Base-by-base conservation (phyloP, 1,140 invertebrate genomes). In the Trichonephila clavata region DNA sequence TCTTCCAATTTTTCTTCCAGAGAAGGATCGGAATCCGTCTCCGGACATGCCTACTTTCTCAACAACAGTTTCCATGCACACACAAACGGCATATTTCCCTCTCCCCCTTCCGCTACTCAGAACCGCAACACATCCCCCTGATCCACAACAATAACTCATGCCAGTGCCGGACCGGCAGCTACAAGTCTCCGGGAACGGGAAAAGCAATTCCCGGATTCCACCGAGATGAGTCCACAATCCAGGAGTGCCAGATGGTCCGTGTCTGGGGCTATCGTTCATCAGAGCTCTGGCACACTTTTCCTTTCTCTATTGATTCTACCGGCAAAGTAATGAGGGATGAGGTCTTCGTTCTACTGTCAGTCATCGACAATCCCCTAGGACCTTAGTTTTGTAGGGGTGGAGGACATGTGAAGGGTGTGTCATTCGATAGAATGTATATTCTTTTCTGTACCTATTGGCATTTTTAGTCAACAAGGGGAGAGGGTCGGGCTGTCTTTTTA, bases 141-240 rank as follows among this genome's bases (percentile, higher is more conserved):
- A 89, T 89, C 86, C 65, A 10, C 61, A 50, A 90, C 89, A 90
- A 90, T 90, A 68, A 90, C 71, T 90, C 89, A 90, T 71, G 87
- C 68, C 63, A 27, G 61, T 71, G 87, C 43, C 39, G 59, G 61
- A 87, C 39, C 24, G 24, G 86, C 39, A n/a, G 87, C 87, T 77
- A 89, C 87, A 89, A 89, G 87, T 89, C 68, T 27, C 20, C 24
- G 61, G 18, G 61, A 63, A 63, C 32, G 43, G 71, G 86, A 63
- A 59, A 77, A 89, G 87, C 87, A 89, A 89, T 81, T 90, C 71
- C 77, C 57, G 77, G 89, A 90, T 90, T 90, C 89, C 89, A 81
- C 77, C 18, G 68, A 81, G 87, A 89, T 89, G 87, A 89, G 87
- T 89, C 87, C 65, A 89, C 87, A 89, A 89, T 90, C 68, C 89